phyloP scores from a whole-genome alignment of 2,888 invertebrate species.

The Trichacis sp. region DNA sequence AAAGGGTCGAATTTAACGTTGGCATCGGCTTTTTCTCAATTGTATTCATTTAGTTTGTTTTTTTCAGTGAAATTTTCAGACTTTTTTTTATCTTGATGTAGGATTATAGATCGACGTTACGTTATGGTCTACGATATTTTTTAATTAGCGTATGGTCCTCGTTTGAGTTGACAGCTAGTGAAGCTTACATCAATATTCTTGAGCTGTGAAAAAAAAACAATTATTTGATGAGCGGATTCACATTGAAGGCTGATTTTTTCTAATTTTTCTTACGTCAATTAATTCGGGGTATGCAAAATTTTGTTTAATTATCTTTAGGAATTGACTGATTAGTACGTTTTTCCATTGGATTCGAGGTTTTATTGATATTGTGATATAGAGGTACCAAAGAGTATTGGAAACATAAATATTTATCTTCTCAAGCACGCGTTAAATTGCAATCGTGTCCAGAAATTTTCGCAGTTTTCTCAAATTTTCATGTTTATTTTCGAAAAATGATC shows the following conservation, averaged over 20 bases:
- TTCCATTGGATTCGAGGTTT: constrained; percentile 63
- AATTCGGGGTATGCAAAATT: constrained; percentile 49
- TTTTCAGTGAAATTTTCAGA: constrained; percentile 5
- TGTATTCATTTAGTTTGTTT: constrained; percentile 4
- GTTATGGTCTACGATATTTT: constrained; percentile 7
- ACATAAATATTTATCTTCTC: constrained; percentile 51
- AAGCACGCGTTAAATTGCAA: too few relatives aligned
- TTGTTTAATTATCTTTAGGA: constrained; percentile 51
- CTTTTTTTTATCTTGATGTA: constrained; percentile 5
- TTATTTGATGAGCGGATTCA: constrained; percentile 62
- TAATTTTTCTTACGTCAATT: constrained; percentile 59
- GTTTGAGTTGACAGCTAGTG: constrained; percentile 45
- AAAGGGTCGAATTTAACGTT: neutral
- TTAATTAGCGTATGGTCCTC: constrained; percentile 20
- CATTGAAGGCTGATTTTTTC: constrained; percentile 68
- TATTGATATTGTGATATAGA: constrained; percentile 67
- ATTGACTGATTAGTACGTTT: constrained; percentile 65
- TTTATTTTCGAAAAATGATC: neutral
- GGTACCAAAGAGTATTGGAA: constrained; percentile 68
- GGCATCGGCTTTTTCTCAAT: constrained; percentile 7
- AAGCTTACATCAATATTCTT: constrained; percentile 58
- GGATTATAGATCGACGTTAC: constrained; percentile 16
- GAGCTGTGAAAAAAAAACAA: constrained; percentile 66
- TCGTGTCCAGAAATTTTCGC: too few relatives aligned
- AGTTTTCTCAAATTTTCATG: too few relatives aligned